Conservation (phyloP, 2,888 invertebrate genomes). For the Blera fallax region DNA sequence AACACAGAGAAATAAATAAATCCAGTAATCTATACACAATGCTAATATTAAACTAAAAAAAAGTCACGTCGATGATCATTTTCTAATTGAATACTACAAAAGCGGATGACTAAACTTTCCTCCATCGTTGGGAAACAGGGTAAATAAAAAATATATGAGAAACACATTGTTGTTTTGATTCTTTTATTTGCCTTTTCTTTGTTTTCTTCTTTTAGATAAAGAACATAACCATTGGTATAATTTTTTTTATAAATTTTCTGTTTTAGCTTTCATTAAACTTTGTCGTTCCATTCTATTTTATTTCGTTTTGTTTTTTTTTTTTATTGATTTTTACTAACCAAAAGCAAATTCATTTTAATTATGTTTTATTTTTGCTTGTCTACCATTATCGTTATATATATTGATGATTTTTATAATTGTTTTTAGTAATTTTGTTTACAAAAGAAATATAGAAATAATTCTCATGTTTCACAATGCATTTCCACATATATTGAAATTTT, state of each 20-base stretch:
- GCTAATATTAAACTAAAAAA: not conserved
- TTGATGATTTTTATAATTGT: constrained; percentile 36
- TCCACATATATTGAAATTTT: constrained; percentile 74
- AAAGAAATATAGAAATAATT: constrained; percentile 74
- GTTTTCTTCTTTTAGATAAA: constrained; percentile 67
- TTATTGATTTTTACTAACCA: constrained; percentile 56
- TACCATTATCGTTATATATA: constrained; percentile 52
- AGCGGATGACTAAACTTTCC: constrained; percentile 66
- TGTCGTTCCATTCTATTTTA: constrained; percentile 44
- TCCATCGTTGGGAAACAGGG: constrained; percentile 71
- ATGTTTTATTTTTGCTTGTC: constrained; percentile 46
- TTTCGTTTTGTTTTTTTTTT: constrained; percentile 25
- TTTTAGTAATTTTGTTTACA: constrained; percentile 70
- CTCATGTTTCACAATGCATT: constrained; percentile 83
- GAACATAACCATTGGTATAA: constrained; percentile 71
- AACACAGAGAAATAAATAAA: not conserved
- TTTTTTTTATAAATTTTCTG: constrained; percentile 49
- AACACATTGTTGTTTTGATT: constrained; percentile 76
- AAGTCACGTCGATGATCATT: not conserved
- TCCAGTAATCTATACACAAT: not conserved
- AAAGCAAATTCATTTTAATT: constrained; percentile 65
- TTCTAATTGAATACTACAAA: constrained; percentile 38
- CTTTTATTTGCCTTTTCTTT: constrained; percentile 72
- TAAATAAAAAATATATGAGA: constrained; percentile 76
- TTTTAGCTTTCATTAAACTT: constrained; percentile 47